These are phyloP conservation scores for Chymomyza costata DNA, from an alignment of 1,140 invertebrate genomes.

Conservation along the genomic window DNA sequence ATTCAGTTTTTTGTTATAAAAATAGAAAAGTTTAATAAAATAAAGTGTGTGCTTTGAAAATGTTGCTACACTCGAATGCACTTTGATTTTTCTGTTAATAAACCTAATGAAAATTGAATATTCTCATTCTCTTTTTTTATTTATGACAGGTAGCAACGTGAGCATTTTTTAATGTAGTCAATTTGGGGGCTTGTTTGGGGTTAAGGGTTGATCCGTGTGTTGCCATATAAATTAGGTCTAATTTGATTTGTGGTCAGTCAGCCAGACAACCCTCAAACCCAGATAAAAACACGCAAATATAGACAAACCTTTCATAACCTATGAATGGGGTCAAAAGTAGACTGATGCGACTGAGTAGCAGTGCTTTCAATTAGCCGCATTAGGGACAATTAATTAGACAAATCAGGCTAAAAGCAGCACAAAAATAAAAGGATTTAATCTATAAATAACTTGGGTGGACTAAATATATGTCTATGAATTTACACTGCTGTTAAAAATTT, in stretches of 20 bases:
- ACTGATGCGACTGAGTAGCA: no score
- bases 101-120: constrained; percentile 41
- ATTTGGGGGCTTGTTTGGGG: constrained; percentile 13
- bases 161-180: constrained; percentile 40
- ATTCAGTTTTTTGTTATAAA: constrained; percentile 20
- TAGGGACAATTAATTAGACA: no score
- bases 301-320: background rate
- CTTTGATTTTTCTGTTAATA: background rate
- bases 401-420: no score
- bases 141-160: constrained; percentile 33
- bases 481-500: no score
- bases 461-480: no score
- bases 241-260: constrained; percentile 37
- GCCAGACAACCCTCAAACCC: constrained; percentile 9
- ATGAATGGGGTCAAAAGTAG: constrained; percentile 3
- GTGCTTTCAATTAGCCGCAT: no score
- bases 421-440: no score
- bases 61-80: constrained; percentile 30
- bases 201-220: no score
- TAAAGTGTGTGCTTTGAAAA: constrained; percentile 18
- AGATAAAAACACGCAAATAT: constrained; percentile 3
- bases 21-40: constrained; percentile 43
- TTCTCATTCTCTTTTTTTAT: no score
- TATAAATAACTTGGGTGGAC: no score
- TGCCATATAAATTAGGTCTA: constrained; percentile 25